Conservation (phyloP, 2,797 vertebrate genomes). For the Ptychadena robeensis region DNA sequence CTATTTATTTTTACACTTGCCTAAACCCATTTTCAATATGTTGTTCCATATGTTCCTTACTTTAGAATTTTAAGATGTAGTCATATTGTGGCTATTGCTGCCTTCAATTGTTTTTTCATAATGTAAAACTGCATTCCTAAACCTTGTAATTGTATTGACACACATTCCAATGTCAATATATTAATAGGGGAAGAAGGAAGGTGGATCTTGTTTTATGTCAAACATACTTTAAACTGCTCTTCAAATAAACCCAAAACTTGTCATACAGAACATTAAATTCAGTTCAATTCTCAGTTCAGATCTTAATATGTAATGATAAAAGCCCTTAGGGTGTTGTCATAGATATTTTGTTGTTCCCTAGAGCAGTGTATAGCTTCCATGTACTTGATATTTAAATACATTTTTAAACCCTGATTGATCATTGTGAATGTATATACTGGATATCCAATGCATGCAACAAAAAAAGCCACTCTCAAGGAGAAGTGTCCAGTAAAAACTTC, state of each 20-base stretch:
- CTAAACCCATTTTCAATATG: conserved; percentile 55
- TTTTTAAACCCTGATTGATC: too few relatives aligned
- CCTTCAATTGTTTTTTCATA: conserved; percentile 52
- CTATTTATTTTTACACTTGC: conserved; percentile 50
- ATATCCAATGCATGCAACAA: too few relatives aligned
- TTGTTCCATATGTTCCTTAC: conserved; percentile 53
- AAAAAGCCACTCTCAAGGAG: too few relatives aligned
- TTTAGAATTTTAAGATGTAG: conserved; percentile 37
- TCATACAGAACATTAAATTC: too few relatives aligned
- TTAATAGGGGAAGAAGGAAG: neutral
- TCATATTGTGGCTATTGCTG: conserved; percentile 30
- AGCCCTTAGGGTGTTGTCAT: neutral
- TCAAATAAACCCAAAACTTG: too few relatives aligned
- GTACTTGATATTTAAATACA: too few relatives aligned
- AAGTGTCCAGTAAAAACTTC: too few relatives aligned
- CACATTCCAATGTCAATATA: neutral
- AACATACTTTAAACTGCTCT: neutral
- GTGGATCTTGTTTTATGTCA: neutral
- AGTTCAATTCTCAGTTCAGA: neutral
- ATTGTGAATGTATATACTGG: too few relatives aligned
- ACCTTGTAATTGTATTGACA: conserved; percentile 41
- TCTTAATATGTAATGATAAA: neutral
- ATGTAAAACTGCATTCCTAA: conserved; percentile 37
- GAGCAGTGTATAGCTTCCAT: neutral
- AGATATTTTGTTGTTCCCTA: neutral